Percentiles rank a stretch among this genome's conserved stretches.
phyloP scores from a whole-genome alignment of 1,140 invertebrate genomes.

The Coenobita brevimanus region DNA sequence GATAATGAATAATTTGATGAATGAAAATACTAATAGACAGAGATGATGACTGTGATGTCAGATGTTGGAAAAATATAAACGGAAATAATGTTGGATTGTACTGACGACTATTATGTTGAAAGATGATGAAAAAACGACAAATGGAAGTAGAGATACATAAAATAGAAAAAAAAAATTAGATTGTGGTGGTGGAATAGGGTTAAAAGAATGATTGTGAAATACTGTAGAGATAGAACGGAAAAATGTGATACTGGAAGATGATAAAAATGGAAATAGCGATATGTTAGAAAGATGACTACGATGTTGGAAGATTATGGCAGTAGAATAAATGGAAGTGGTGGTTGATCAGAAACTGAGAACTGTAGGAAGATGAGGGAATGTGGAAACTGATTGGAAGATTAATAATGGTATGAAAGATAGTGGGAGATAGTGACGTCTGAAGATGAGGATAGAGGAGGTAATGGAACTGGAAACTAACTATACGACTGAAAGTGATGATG shows the following conservation, averaged over 20 bases:
- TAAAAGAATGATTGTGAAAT: not conserved
- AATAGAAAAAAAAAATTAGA: not conserved
- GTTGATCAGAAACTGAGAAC: not conserved
- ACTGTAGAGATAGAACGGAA: not conserved
- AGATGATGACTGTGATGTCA: too few relatives aligned
- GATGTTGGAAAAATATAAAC: too few relatives aligned
- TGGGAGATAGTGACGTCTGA: not conserved
- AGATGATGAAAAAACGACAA: too few relatives aligned
- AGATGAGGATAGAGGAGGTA: not conserved
- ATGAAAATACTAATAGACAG: too few relatives aligned
- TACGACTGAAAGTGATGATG: too few relatives aligned
- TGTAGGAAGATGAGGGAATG: not conserved
- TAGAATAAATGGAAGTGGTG: not conserved
- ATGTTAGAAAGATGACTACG: too few relatives aligned
- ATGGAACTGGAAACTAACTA: not conserved
- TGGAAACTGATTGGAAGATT: not conserved
- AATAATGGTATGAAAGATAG: not conserved
- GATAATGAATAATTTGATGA: too few relatives aligned
- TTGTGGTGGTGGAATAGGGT: not conserved
- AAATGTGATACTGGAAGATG: not conserved
- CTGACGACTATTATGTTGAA: too few relatives aligned
- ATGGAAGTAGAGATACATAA: too few relatives aligned
- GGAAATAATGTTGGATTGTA: too few relatives aligned
- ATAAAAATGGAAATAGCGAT: not conserved
- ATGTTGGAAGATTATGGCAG: not conserved